A percentile compares a stretch with the other conserved stretches of the same genome.
These are phyloP conservation scores for Ailurus styani DNA, from an alignment of 2,113 vertebrate genomes.

Conservation along the genomic window DNA sequence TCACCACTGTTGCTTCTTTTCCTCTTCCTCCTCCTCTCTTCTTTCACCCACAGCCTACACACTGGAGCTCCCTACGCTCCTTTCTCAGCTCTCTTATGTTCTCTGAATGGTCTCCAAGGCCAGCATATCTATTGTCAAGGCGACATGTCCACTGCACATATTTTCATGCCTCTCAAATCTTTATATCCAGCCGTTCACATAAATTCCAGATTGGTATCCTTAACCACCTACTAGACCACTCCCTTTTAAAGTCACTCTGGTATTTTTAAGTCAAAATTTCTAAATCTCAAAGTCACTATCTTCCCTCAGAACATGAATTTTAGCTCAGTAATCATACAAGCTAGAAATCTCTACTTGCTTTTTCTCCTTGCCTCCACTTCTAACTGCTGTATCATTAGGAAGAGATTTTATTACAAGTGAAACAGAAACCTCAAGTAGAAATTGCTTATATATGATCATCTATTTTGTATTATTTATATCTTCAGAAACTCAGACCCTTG, in stretches of 20 bases:
- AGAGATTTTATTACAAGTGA: neutral
- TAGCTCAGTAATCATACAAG: neutral
- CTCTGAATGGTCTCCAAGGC: neutral
- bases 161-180: neutral
- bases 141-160: neutral
- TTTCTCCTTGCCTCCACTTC: neutral
- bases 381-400: neutral
- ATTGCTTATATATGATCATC: neutral
- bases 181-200: neutral
- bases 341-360: neutral
- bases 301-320: neutral
- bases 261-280: neutral
- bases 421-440: neutral
- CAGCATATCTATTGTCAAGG: neutral
- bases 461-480: neutral
- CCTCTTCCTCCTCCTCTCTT: neutral
- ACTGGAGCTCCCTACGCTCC: neutral
- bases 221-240: neutral
- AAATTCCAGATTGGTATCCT: neutral
- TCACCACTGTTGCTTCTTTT: neutral
- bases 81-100: neutral
- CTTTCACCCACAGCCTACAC: neutral
- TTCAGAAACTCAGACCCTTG: neutral
- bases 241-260: neutral
- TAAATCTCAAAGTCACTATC: neutral